Percentiles rank a stretch among this genome's conserved stretches.
These are phyloP conservation scores for Dreissena rostriformis DNA, from an alignment of 1,140 invertebrate species.

Conservation along the genomic window DNA sequence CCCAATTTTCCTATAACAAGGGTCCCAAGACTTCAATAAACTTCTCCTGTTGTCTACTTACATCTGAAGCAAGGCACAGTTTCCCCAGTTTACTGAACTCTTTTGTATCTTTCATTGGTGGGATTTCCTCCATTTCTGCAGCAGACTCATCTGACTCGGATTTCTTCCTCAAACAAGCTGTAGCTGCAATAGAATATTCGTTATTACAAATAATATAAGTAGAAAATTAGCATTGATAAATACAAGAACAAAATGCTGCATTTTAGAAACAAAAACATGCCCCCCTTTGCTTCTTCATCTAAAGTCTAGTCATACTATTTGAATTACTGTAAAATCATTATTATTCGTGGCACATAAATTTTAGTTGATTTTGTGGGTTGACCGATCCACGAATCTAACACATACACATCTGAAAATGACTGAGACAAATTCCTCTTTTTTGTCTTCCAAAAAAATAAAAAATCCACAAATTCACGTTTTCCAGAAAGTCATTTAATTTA, in stretches of 20 bases:
- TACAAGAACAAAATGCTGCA: not conserved
- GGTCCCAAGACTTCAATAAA: not conserved
- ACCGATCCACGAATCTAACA: too few species aligned
- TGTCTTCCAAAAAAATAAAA: too few species aligned
- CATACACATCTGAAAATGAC: too few species aligned
- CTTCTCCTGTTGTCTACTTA: not conserved
- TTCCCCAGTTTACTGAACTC: constrained; percentile 37
- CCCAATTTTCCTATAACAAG: not conserved
- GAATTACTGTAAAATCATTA: too few species aligned
- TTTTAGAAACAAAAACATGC: too few species aligned
- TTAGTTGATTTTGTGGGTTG: too few species aligned
- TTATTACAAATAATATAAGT: not conserved
- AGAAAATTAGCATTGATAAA: not conserved
- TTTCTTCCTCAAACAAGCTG: constrained; percentile 17
- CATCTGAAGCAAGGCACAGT: constrained; percentile 20
- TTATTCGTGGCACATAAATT: too few species aligned
- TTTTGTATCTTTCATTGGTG: not conserved
- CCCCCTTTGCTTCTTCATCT: not conserved
- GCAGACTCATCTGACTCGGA: not conserved
- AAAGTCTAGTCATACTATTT: not conserved
- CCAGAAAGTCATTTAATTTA: too few species aligned
- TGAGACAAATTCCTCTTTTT: too few species aligned
- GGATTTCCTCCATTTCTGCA: constrained; percentile 6
- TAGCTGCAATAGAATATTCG: constrained; percentile 6
- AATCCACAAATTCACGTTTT: too few species aligned